A percentile compares a stretch with the other conserved stretches of the same genome.
These are phyloP conservation scores for Meloe dianella DNA, from an alignment of 2,888 invertebrate genomes.

Conservation along the genomic window DNA sequence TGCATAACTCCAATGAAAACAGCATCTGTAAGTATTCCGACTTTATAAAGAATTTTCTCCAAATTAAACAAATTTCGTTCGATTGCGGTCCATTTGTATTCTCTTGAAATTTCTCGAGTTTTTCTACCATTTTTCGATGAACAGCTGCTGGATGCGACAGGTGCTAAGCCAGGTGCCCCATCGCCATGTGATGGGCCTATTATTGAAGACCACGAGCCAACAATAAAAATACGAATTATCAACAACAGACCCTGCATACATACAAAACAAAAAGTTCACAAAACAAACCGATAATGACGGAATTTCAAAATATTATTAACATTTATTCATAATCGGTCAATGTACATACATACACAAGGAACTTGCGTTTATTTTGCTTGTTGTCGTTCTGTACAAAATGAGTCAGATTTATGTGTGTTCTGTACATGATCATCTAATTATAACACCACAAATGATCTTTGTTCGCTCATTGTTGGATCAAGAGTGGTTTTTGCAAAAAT, in stretches of 20 bases:
- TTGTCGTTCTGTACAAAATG: neutral
- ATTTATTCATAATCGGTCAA: neutral
- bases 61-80: neutral
- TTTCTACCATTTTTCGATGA: neutral
- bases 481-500: neutral
- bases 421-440: neutral
- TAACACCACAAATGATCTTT: neutral
- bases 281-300: neutral
- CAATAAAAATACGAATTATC: conserved; percentile 6
- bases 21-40: neutral
- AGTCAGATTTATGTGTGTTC: neutral
- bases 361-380: neutral
- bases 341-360: neutral
- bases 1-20: neutral
- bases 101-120: neutral
- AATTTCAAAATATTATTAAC: neutral
- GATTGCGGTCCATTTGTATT: neutral
- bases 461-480: neutral
- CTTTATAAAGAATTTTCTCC: neutral
- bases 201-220: conserved; percentile 15
- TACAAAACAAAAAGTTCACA: too few species aligned
- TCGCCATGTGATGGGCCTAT: conserved; percentile 12
- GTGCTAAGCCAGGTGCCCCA: conserved; percentile 26
- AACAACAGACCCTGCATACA: neutral
- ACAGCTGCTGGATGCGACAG: conserved; percentile 17